Evolutionary conservation across 2,888 invertebrate species (phyloP), one percentile per base, ranked within the genome.

Genomic region (Smittia sp.): DNA sequence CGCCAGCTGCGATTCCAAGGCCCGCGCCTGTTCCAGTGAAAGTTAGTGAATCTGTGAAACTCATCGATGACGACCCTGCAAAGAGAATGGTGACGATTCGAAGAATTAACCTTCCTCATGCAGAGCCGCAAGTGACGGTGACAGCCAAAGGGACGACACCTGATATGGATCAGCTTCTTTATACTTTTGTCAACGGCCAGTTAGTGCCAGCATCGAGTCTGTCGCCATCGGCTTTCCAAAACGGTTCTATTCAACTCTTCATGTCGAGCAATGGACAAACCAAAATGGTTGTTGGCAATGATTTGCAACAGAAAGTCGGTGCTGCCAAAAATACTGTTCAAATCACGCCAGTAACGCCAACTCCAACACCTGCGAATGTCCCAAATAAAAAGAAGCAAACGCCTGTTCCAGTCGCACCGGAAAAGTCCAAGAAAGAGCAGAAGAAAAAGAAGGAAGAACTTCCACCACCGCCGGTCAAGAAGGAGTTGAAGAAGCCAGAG

Each of bases 111-210:
- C 86, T 89, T 76, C 87, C 88, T 6, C 86, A 87, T 77, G 84
- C 86, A 0, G 88, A 89, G 76, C 90, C 91, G 9, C 90, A 89
- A 24, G 91, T 91, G 0, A 91, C 91, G 0, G 91, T 92, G 67
- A 91, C 91, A 0, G 83, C 91, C 32, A 89, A 90, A 78, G 91
- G 90, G 3, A 87, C 88, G 74, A 88, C 89, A 0, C 89, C 89
- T 0, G 89, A 89, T 75, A 88, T 90, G 79, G 90, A 91, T 77
- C 88, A 89, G 79, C 85, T 91, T 38, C 82, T 91, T 1, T 91
- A 90, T 78, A 90, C 90, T 1, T 84, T 91, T 75, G 86, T 88
- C 6, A 87, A 87, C 78, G 87, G 87, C 0, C 85, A 86, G 76
- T 83, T 84, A 75, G 81, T 83, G 66, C 76, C 76, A 66, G 76